Base-by-base conservation (phyloP, 1,140 invertebrate genomes). In the Carcinoscorpius rotundicauda region DNA sequence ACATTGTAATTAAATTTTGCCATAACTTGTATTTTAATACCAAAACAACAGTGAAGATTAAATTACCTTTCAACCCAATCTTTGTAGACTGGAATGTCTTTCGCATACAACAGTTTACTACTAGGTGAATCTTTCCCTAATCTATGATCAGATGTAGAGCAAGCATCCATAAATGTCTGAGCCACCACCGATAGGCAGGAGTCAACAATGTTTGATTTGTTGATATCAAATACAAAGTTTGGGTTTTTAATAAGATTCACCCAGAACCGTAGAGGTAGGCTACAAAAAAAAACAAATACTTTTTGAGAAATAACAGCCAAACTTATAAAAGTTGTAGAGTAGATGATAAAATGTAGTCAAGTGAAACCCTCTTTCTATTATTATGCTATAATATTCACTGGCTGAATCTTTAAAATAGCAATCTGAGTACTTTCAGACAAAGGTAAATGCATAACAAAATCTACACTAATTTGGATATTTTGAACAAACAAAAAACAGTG, bases 161-260 rank as follows among this genome's bases (percentile, higher is more conserved):
- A 99, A 11, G 94, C 95, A 80, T 99, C 97, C 97, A 99, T 99
- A 77, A 99, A 98, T 8, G 95, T 99, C 83, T 99, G 97, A 74
- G 96, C 97, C 69, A 98, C 94, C 52, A 99, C 97, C 63, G 94
- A 98, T 64, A 99, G 81, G 80, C 96, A 99, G 9, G 96, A 96
- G 78, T 99, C 97, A 63, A 99, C 95, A 69, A 97, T 99, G 78
- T 97, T 98, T 48, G 96, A 98, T 79, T 99, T 99, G 79, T 97
- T 91, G 71, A 99, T 96, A 77, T 99, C 96, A 80, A 99, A 99
- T 55, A 99, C 93, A 82, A 99, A 99, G 78, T 99, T 97, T n/a
- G 97, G 97, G 84, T 99, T 99, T 79, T 99, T 99, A 69, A 99
- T 98, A 58, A 99, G 84, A 81, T 99, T 99, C 49, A 99, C 97